Evolutionary conservation across 2,888 invertebrate genomes (phyloP), one percentile per base, ranked within the genome.

Genomic region (Orchestes rusci): DNA sequence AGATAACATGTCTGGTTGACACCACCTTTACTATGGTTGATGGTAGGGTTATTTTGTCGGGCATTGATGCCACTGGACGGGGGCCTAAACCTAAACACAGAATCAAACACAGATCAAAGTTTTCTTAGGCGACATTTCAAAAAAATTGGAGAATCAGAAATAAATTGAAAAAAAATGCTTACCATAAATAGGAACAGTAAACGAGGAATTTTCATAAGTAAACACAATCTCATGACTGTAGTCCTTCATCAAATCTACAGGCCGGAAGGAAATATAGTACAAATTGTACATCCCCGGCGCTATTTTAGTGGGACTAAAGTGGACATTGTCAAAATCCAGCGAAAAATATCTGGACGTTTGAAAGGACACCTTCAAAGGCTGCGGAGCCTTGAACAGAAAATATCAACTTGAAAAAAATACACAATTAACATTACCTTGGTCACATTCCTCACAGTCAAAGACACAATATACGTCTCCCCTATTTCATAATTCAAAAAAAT

Each of bases 221-320:
- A 81, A 74, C 2, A 65, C 68, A 2, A 79, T 66, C 56, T 65
- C 63, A 52, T 78, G 73, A 16, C 64, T 64, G 50, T 76, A 78
- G 60, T 82, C 80, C 51, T 70, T 70, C 28, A 64, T 63, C 8
- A 12, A 3, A 42, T 72, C 72, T 7, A 72, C 69, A 0, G 84
- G 80, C 32, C 61, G 67, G 63, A 86, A 85, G 33, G 74, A 75
- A 4, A 85, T 64, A 4, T 70, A 71, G 54, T 81, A 77, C 2
- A 71, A 67, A 23, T 76, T 71, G 15, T 77, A 73, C 54, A 85
- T 78, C 30, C 86, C 85, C 12, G 85, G 82, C 3, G 83, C 84
- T 16, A 85, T 64, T 58, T 81, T 77, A 10, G 29, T 39, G 1
- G 69, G 70, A 27, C 71, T 40, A 37, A 10, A 17, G 4, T 23